Conservation (phyloP, 2,797 vertebrate genomes). For the Heliangelus exortis region DNA sequence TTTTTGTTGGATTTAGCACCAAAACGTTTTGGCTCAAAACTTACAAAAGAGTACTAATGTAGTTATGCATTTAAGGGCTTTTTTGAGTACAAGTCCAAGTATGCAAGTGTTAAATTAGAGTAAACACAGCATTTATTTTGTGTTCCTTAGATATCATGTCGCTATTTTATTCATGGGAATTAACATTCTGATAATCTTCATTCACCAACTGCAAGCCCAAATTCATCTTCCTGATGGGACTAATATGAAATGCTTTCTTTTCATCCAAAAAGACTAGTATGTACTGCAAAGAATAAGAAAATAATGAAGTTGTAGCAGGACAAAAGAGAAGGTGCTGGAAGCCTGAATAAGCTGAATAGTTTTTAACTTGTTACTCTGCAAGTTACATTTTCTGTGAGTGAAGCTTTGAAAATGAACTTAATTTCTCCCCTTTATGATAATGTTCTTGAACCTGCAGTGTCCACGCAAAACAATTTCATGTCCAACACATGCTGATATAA, state of each 20-base stretch:
- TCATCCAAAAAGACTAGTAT: neutral
- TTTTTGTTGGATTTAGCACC: neutral
- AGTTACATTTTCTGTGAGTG: neutral
- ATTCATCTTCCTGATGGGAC: neutral
- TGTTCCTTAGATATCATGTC: neutral
- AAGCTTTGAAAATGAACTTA: conserved; percentile 3
- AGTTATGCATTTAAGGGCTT: neutral
- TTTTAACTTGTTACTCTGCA: conserved; percentile 2
- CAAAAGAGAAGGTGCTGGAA: conserved; percentile 10
- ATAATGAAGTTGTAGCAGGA: conserved; percentile 6
- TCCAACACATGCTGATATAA: neutral
- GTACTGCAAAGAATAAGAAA: conserved; percentile 12
- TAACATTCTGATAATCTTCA: neutral
- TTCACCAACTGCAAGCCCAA: neutral
- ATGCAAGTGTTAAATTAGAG: neutral
- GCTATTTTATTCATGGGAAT: neutral
- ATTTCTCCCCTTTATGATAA: neutral
- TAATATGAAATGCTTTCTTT: neutral
- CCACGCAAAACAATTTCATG: neutral
- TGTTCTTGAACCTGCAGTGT: neutral
- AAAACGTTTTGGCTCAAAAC: neutral
- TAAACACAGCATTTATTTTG: neutral
- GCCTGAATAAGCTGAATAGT: neutral
- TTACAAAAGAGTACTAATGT: neutral
- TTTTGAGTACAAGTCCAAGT: neutral